A percentile compares a stretch with the other conserved stretches of the same genome.
Conservation (phyloP, 2,888 invertebrate genomes). For the Apocheima hispidaria region DNA sequence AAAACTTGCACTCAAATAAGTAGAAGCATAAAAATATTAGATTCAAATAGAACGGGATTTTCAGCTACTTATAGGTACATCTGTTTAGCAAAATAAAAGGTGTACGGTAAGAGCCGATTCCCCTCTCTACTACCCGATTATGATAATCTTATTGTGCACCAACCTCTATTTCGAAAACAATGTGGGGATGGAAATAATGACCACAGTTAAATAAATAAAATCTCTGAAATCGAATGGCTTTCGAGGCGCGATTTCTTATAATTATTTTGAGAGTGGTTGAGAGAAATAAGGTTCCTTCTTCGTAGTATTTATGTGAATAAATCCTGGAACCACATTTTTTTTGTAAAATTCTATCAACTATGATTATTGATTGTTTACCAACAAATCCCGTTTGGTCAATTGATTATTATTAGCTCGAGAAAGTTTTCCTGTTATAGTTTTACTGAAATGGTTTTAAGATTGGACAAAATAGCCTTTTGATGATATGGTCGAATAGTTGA, state of each 20-base stretch:
- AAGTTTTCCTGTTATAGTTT: no score
- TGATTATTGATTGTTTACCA: no score
- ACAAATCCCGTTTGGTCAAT: no score
- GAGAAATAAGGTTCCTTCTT: neutral
- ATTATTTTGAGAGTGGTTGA: neutral
- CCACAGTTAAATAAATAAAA: constrained; percentile 30
- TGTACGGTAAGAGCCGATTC: constrained; percentile 54
- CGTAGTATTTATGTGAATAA: no score
- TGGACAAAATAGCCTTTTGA: no score
- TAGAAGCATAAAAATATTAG: neutral
- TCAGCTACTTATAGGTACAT: constrained; percentile 44
- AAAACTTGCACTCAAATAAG: neutral
- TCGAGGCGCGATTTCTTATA: constrained; percentile 17
- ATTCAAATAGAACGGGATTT: constrained; percentile 50
- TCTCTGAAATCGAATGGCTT: constrained; percentile 22
- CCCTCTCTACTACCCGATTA: constrained; percentile 61
- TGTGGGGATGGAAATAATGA: constrained; percentile 47
- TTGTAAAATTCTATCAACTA: no score
- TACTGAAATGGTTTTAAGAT: no score
- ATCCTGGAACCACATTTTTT: no score
- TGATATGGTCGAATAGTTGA: no score
- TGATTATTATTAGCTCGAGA: no score
- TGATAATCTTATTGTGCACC: constrained; percentile 73
- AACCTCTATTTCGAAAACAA: constrained; percentile 65
- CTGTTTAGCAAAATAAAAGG: constrained; percentile 30